phyloP scores from a whole-genome alignment of 1,140 invertebrate species.

The Zaprionus taronus region DNA sequence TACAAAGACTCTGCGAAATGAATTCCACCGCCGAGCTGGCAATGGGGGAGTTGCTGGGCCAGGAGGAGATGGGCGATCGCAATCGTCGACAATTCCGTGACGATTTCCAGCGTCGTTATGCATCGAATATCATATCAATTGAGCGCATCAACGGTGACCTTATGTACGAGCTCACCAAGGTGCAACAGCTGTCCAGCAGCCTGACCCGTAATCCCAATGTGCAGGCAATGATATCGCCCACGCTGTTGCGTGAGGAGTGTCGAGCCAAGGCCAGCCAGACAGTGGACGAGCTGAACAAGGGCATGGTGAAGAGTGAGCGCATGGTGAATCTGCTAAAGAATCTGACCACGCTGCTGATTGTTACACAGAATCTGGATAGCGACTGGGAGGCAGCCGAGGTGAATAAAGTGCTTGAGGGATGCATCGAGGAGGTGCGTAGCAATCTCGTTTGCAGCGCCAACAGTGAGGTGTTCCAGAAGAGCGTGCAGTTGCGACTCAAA shows the following conservation, averaged over 20 bases:
- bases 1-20: constrained; percentile 93
- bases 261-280: constrained; percentile 92
- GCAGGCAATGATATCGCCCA: constrained; percentile 94
- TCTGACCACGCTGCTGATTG: constrained; percentile 95
- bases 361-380: constrained; percentile 96
- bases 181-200: constrained; percentile 94
- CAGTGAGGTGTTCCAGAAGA: constrained; percentile 93
- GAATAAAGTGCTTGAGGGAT: constrained; percentile 95
- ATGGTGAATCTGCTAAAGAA: constrained; percentile 93
- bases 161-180: constrained; percentile 92
- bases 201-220: constrained; percentile 94
- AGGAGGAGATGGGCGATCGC: constrained; percentile 63
- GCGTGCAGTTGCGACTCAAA: constrained; percentile 96
- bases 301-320: constrained; percentile 86
- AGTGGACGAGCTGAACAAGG: constrained; percentile 90
- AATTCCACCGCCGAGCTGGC: constrained; percentile 96
- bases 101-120: constrained; percentile 96
- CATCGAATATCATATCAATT: constrained; percentile 94
- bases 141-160: constrained; percentile 96
- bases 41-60: constrained; percentile 85
- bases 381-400: constrained; percentile 92
- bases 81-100: constrained; percentile 85
- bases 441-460: constrained; percentile 90
- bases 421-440: constrained; percentile 94
- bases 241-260: constrained; percentile 94